Percentiles rank a stretch among this genome's conserved stretches.
Conservation (phyloP, 2,797 vertebrate species). For the Nyctalus aviator region DNA sequence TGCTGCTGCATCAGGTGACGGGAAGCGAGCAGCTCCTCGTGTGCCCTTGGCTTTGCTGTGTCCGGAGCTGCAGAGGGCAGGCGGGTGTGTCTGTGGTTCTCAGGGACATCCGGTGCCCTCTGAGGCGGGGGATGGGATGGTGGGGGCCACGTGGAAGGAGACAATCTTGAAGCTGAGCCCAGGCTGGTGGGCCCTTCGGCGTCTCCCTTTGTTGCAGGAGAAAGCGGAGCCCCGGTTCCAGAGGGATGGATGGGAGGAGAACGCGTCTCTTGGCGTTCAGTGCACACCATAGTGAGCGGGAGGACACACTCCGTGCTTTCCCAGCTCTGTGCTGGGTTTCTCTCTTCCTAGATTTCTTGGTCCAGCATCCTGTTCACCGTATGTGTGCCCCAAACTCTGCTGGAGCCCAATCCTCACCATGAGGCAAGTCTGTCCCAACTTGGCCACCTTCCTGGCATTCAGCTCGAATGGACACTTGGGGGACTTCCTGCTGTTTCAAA, state of each 20-base stretch:
- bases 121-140: background rate
- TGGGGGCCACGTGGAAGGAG: background rate
- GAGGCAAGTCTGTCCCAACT: background rate
- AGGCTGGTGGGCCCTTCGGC: background rate
- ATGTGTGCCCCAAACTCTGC: background rate
- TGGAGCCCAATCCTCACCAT: background rate
- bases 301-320: accelerated
- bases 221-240: background rate
- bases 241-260: background rate
- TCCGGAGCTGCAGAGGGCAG: background rate
- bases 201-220: background rate
- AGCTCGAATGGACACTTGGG: background rate
- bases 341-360: background rate
- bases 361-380: background rate
- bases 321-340: background rate
- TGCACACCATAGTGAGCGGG: too few relatives aligned
- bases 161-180: background rate
- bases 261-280: accelerated
- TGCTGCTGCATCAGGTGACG: background rate
- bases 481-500: background rate
- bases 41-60: background rate
- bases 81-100: background rate
- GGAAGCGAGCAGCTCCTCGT: background rate
- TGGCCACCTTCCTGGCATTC: background rate
- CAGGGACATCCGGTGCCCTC: background rate